phyloP scores from a whole-genome alignment of 2,888 invertebrate species.

The Balanococcus diminutus region DNA sequence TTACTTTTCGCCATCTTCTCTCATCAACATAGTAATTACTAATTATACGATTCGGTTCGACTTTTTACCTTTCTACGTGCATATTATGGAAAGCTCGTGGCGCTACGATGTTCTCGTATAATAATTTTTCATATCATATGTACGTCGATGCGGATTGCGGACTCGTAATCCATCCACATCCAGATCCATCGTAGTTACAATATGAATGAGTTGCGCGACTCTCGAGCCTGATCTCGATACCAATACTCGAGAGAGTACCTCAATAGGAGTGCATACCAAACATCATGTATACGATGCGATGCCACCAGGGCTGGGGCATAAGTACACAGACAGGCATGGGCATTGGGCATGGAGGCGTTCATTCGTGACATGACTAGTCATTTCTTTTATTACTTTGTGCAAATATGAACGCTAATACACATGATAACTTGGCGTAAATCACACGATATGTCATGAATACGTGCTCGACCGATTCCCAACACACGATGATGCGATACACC shows the following conservation, averaged over 20 bases:
- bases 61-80: neutral
- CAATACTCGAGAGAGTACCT: neutral
- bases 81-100: neutral
- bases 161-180: no score
- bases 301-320: neutral
- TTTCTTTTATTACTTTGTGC: slow-evolving; percentile 28
- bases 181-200: no score
- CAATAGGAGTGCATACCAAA: neutral
- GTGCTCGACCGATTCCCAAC: neutral
- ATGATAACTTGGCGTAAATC: slow-evolving; percentile 4
- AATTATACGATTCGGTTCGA: neutral
- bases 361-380: slow-evolving; percentile 28
- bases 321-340: no score
- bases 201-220: no score
- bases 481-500: neutral
- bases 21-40: neutral
- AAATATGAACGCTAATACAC: neutral
- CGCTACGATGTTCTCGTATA: no score
- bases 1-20: neutral
- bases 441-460: slow-evolving; percentile 10
- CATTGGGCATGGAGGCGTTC: no score
- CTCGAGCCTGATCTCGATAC: neutral
- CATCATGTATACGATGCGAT: neutral
- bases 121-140: no score
- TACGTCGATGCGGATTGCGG: neutral